These are phyloP conservation scores for Urosaurus nigricauda DNA, from an alignment of 2,797 vertebrate species.

Conservation along the genomic window DNA sequence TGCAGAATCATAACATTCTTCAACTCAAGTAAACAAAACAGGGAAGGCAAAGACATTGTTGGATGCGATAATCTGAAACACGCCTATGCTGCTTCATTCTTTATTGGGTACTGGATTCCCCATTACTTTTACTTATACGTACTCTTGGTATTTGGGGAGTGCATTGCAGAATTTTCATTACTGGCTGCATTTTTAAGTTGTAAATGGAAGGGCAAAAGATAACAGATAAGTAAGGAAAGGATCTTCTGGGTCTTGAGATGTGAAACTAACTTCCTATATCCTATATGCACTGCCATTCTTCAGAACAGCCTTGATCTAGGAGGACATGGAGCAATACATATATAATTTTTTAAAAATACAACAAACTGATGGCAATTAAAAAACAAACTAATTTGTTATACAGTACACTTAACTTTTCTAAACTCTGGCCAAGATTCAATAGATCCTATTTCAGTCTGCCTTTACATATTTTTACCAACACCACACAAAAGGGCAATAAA, in stretches of 20 bases:
- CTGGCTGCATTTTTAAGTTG: neutral
- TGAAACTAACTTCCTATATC: neutral
- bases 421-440: no score
- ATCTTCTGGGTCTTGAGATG: neutral
- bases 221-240: neutral
- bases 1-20: no score
- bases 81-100: neutral
- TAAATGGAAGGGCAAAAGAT: neutral
- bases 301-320: neutral
- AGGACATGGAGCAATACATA: neutral
- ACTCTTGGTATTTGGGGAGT: neutral
- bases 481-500: accelerated
- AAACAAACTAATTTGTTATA: no score
- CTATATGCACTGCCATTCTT: neutral
- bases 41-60: no score
- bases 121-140: neutral
- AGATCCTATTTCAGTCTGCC: neutral
- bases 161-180: neutral
- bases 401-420: no score
- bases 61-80: neutral
- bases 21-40: no score
- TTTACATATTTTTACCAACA: neutral
- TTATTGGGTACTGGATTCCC: no score
- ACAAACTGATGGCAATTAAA: no score
- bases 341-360: no score